Percentiles rank a stretch among this genome's conserved stretches.
Evolutionary conservation across 2,113 vertebrate genomes (phyloP).

Genomic region (Notothenia rossii): DNA sequence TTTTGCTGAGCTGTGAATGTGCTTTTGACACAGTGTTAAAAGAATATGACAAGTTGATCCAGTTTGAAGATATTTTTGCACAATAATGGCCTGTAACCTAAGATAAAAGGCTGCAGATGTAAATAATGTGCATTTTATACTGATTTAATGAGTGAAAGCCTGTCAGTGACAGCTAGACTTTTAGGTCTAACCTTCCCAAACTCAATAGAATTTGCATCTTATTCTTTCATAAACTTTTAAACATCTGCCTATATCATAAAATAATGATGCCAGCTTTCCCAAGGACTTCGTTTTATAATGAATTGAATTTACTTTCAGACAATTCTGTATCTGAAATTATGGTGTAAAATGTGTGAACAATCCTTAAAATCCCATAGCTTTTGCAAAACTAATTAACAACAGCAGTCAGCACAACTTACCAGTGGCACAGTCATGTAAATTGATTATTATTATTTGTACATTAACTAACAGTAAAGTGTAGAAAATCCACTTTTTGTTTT

Average conservation of each 20-base stretch:
- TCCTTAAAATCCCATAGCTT: no score
- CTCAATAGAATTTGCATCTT: no score
- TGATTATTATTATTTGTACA: background rate
- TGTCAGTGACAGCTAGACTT: background rate
- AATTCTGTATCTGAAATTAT: background rate
- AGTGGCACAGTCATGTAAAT: background rate
- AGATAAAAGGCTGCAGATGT: slow-evolving; percentile 45
- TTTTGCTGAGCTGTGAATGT: slow-evolving; percentile 3
- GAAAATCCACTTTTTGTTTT: background rate
- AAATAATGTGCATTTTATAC: slow-evolving; percentile 18
- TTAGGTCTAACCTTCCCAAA: slow-evolving; percentile 2
- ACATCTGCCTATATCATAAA: background rate
- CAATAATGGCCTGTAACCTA: slow-evolving; percentile 37
- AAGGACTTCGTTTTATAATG: background rate
- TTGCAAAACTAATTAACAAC: background rate
- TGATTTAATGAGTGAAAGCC: no score
- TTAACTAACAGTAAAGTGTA: no score
- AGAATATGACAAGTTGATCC: slow-evolving; percentile 9
- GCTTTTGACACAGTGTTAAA: slow-evolving; percentile 8
- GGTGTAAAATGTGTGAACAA: no score
- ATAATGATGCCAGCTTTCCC: background rate
- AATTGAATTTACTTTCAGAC: background rate
- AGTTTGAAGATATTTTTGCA: no score
- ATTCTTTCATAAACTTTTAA: background rate
- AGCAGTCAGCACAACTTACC: background rate